Evolutionary conservation across 2,113 vertebrate species (phyloP).

Genomic region (Etheostoma spectabile): DNA sequence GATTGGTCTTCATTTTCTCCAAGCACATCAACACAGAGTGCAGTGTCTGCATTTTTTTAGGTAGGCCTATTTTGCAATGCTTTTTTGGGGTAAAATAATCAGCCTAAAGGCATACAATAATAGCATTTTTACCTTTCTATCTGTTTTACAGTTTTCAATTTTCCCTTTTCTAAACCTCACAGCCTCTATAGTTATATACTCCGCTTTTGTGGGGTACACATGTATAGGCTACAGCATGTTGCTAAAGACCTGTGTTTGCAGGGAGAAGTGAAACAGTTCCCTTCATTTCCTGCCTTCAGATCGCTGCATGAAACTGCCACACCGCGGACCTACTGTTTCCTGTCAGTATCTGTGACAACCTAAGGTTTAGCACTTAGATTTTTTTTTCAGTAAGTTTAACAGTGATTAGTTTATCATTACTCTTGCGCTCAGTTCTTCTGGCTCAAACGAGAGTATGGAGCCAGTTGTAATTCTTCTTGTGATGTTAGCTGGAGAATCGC

Average conservation of each 20-base stretch:
- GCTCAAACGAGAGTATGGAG: conserved; percentile 35
- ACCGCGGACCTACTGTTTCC: neutral
- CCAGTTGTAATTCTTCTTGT: conserved; percentile 43
- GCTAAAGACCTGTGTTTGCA: neutral
- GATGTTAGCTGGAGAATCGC: conserved; percentile 32
- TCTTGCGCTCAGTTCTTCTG: neutral
- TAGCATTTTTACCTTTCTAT: neutral
- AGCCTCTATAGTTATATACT: neutral
- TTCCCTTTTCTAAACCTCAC: neutral
- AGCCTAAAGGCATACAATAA: neutral
- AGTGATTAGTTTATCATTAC: neutral
- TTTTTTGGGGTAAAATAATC: neutral
- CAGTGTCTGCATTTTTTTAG: neutral
- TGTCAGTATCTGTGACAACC: neutral
- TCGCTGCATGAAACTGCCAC: neutral
- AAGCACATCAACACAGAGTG: neutral
- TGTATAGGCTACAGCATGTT: too few species aligned
- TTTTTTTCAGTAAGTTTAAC: neutral
- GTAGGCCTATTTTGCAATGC: neutral
- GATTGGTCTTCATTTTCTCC: neutral
- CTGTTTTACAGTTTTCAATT: neutral
- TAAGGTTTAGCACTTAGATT: neutral
- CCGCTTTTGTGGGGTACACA: neutral
- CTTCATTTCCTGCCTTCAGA: conserved; percentile 36
- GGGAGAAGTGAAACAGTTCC: conserved; percentile 46